A percentile compares a stretch with the other conserved stretches of the same genome.
phyloP scores from a whole-genome alignment of 2,113 vertebrate genomes.

The Brachypodius melanocephalos region DNA sequence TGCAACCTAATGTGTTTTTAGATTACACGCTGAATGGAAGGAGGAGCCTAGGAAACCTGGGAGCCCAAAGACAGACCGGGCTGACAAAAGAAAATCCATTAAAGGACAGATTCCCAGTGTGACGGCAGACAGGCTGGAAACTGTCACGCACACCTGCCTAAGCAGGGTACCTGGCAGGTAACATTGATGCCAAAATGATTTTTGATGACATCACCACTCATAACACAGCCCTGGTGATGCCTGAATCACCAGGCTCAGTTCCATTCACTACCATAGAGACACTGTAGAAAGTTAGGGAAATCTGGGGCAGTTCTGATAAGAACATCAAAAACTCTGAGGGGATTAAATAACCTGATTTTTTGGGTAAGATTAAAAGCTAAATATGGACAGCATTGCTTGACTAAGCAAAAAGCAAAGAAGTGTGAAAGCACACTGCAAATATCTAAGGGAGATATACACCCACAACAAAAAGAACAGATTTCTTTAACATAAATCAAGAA shows the following conservation, averaged over 20 bases:
- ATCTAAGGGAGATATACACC: not conserved
- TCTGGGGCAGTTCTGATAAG: not conserved
- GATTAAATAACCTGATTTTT: not conserved
- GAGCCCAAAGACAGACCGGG: not conserved
- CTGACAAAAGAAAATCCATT: not conserved
- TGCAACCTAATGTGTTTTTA: not conserved
- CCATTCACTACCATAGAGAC: not conserved
- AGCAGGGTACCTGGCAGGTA: not conserved
- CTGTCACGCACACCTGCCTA: not conserved
- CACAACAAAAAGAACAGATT: not conserved
- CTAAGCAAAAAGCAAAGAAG: not conserved
- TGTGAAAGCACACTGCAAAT: not conserved
- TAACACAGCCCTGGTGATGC: not conserved
- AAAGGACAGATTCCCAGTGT: not conserved
- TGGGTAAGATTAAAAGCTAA: not conserved
- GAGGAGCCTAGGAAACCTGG: not conserved
- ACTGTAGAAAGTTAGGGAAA: not conserved
- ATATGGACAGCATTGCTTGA: not conserved
- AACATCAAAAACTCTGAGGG: not conserved
- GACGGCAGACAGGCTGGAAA: not conserved
- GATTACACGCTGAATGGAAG: not conserved
- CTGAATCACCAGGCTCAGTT: not conserved
- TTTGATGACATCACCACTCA: not conserved
- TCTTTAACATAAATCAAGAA: not conserved
- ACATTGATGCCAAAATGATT: not conserved